These are phyloP conservation scores for Heptranchias perlo DNA, from an alignment of 2,113 vertebrate genomes.

Conservation along the genomic window DNA sequence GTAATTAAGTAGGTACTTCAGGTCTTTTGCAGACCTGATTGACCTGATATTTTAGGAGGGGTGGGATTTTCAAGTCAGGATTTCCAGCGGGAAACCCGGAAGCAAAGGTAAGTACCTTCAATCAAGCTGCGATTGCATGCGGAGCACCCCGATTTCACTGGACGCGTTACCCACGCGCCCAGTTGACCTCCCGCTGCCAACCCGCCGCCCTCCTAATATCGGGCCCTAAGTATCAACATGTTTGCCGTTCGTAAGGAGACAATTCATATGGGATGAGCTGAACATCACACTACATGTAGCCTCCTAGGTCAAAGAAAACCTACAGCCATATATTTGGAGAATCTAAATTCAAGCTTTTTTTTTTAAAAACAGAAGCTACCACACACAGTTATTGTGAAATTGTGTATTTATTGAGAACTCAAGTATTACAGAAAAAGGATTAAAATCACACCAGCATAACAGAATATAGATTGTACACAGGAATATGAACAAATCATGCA, in stretches of 20 bases:
- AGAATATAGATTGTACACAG: not conserved
- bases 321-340: not conserved
- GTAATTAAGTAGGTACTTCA: too few relatives aligned
- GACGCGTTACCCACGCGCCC: too few relatives aligned
- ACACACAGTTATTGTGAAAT: constrained; percentile 2
- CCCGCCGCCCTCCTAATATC: too few relatives aligned
- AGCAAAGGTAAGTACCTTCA: too few relatives aligned
- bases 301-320: not conserved
- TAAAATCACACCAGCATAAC: not conserved
- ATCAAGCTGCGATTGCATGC: too few relatives aligned
- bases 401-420: not conserved
- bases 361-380: not conserved
- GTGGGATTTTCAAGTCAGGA: too few relatives aligned
- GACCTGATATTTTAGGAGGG: too few relatives aligned
- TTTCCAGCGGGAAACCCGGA: too few relatives aligned
- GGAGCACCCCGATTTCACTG: too few relatives aligned
- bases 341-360: not conserved
- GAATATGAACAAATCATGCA: not conserved
- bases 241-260: not conserved
- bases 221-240: too few relatives aligned
- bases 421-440: not conserved
- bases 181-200: too few relatives aligned
- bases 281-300: not conserved
- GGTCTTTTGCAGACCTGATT: too few relatives aligned
- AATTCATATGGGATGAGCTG: not conserved